Evolutionary conservation across 2,888 invertebrate species (phyloP), one percentile per base, ranked within the genome.

Genomic region (Polia nebulosa): DNA sequence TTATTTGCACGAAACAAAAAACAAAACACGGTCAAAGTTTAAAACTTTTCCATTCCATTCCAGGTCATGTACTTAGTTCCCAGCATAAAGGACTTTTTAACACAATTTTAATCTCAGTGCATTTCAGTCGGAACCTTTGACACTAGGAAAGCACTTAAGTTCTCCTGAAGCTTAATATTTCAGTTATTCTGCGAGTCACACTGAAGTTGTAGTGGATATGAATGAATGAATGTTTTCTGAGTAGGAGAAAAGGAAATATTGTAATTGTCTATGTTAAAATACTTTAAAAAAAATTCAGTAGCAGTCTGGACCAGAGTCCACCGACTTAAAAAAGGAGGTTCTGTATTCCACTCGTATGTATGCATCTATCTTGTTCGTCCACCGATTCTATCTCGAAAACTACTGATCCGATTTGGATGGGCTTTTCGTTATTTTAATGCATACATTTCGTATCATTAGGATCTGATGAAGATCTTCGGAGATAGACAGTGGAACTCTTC

Each of bases 141-240:
- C 47, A 36, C 34, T 20, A 55, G 15, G 8, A 44, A 44, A 36
- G 53, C 29, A 58, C 69, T 76, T 36, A 22, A 68, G 20, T 36
- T 34, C 17, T 29, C 20, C 29, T 47, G 20, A 20, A 68, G 15
- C 47, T 68, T 29, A 72, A 68, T 76, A 59, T 68, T 72, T 55
- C 25, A 76, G 9, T 47, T 15, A 39, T 66, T 49, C 47, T 32
- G 47, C 17, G 25, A 58, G 36, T 55, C 5, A 29, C 25, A 47
- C 53, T 58, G 29, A 20, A 58, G 47, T 47, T 22, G 27, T 52
- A 22, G 13, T 52, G 22, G 11, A 45, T 34, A 53, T 67, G 27
- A 66, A 58, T 71, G 44, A 17, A 34, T 55, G 34, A 53, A 25
- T 39, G 22, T 22, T 60, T 32, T n/a, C 22, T 61, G 15, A 51